Evolutionary conservation across 2,113 vertebrate genomes (phyloP), one percentile per base, ranked within the genome.

Genomic region (Panthera uncia): DNA sequence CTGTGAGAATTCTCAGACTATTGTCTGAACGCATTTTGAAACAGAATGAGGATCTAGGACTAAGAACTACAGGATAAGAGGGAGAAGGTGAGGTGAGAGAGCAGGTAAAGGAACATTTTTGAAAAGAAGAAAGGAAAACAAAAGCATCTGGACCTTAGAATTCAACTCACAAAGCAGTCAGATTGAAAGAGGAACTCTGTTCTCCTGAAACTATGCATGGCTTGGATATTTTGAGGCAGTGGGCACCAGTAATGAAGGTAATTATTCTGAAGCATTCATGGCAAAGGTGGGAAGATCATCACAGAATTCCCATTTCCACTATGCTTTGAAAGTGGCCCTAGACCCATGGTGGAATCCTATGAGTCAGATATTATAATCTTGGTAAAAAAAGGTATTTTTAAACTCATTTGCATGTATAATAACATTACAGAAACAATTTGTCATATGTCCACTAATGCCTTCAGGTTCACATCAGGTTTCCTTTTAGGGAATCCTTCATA

Each of bases 131-230:
- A 86, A 57, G 5, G 5, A 27, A 82, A 65, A 18, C 50, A 48
- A 79, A 92, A 84, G 7, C 6, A 38, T 4, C 18, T 31, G 18
- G 16, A 48, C 18, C 16, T 85, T 50, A 41, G 25, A 52, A 69
- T 57, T 41, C 52, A 25, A 18, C 38, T 57, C 10, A 69, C 55
- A 52, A 38, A 85, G 38, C 4, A 33, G 48, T 29, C 7, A 21
- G 19, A 38, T 21, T 63, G 52, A 12, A 61, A 4, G 21, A 31
- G 50, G 45, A 76, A 31, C 27, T 27, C 15, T 50, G 1, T 38
- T 18, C 27, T 14, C 4, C 1, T 1, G 29, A n/a, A 7, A 3
- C 21, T 18, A 0, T 13, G 15, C 19, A 2, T 14, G 14, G 23
- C 48, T 11, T 9, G 2, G 0, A 27, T 76, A 7, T 36, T 73